Conservation (phyloP, 2,113 vertebrate genomes). For the Podilymbus podiceps region DNA sequence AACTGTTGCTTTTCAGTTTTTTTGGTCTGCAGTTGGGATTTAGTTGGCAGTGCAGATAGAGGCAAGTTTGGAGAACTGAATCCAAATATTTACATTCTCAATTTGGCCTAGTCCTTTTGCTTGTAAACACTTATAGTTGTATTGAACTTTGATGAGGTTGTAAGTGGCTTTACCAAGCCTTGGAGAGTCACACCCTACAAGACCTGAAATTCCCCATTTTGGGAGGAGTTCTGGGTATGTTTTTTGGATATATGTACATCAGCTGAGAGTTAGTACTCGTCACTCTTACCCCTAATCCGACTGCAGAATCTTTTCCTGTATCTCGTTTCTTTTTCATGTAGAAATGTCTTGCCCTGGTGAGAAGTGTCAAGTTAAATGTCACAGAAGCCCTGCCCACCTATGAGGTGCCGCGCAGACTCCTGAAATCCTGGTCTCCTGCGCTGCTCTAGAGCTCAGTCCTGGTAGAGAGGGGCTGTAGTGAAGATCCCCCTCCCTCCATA, state of each 20-base stretch:
- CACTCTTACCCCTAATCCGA: neutral
- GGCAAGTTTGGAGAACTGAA: slow-evolving; percentile 42
- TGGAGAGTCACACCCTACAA: neutral
- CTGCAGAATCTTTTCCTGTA: neutral
- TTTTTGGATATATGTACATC: neutral
- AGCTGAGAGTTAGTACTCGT: neutral
- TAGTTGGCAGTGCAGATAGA: slow-evolving; percentile 35
- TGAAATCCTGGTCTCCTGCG: neutral
- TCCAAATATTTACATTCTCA: slow-evolving; percentile 70
- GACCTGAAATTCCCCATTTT: neutral
- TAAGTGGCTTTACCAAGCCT: slow-evolving; percentile 24
- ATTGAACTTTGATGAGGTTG: slow-evolving; percentile 56
- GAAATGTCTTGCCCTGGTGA: neutral
- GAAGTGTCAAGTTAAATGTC: neutral
- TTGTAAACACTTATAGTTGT: slow-evolving; percentile 57
- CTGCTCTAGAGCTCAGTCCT: neutral
- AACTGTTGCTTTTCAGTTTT: slow-evolving; percentile 16
- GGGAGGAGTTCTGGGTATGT: neutral
- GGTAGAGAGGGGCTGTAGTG: neutral
- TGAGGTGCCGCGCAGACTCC: neutral
- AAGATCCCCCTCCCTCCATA: fast-evolving
- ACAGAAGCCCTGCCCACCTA: neutral
- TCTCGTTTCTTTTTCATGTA: neutral
- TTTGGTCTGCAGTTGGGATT: slow-evolving; percentile 47
- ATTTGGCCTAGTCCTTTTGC: slow-evolving; percentile 32